Conservation (phyloP, 2,797 vertebrate species). For the Trematomus bernacchii region DNA sequence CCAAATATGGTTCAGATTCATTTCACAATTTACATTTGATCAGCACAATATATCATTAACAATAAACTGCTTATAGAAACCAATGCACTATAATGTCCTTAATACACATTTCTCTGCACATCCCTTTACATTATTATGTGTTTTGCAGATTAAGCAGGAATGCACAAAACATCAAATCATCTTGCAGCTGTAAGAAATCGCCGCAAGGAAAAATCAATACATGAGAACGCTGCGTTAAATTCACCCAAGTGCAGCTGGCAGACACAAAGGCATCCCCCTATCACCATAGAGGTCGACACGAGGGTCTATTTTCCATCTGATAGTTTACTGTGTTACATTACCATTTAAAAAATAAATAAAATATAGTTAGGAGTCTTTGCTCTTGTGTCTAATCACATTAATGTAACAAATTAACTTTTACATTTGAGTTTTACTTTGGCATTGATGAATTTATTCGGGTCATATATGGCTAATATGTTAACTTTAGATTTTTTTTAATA, state of each 20-base stretch:
- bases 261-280: slow-evolving; percentile 26
- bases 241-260: slow-evolving; percentile 24
- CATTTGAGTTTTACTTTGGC: neutral
- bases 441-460: neutral
- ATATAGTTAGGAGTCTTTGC: neutral
- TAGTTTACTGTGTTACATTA: slow-evolving; percentile 8
- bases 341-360: neutral
- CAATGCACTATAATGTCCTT: neutral
- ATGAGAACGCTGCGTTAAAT: slow-evolving; percentile 4
- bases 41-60: too few relatives aligned
- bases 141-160: slow-evolving; percentile 1
- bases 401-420: neutral
- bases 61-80: too few relatives aligned
- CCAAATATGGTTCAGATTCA: neutral
- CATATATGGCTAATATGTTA: too few relatives aligned
- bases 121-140: neutral
- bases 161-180: slow-evolving; percentile 22
- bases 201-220: slow-evolving; percentile 40
- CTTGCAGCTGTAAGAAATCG: slow-evolving; percentile 15
- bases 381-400: neutral
- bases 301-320: slow-evolving; percentile 40
- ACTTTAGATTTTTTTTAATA: too few relatives aligned
- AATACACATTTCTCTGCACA: neutral
- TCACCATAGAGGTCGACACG: slow-evolving; percentile 38
- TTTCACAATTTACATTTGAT: neutral